Conservation (phyloP, 2,797 vertebrate species). For the Melanotaenia pygmaea region DNA sequence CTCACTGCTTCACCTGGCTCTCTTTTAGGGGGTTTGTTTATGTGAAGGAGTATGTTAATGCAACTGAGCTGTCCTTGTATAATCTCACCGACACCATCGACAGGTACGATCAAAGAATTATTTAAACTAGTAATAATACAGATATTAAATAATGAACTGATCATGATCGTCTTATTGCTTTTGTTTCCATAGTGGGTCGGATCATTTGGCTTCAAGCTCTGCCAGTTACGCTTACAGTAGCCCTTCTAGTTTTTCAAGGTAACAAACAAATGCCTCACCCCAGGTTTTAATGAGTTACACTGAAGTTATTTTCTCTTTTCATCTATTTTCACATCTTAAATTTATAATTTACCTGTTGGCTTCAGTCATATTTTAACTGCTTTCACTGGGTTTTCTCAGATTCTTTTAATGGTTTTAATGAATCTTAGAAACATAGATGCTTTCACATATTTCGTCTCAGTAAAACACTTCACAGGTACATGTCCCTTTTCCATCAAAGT, state of each 20-base stretch:
- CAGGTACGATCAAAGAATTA: constrained; percentile 48
- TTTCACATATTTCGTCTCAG: not conserved
- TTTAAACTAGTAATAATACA: constrained; percentile 6
- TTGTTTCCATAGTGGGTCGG: constrained; percentile 49
- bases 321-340: constrained; percentile 1
- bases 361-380: constrained; percentile 9
- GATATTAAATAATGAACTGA: not conserved
- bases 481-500: not conserved
- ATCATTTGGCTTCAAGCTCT: constrained; percentile 70
- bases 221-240: constrained; percentile 75
- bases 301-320: not conserved
- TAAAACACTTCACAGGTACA: not conserved
- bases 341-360: not conserved
- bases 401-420: not conserved
- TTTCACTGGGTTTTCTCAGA: not conserved
- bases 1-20: not conserved
- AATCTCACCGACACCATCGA: constrained; percentile 46
- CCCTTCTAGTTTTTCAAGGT: constrained; percentile 76
- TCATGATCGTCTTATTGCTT: not conserved
- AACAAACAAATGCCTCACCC: constrained; percentile 30
- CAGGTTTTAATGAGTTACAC: not conserved
- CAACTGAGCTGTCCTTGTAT: constrained; percentile 66
- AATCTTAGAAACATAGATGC: not conserved
- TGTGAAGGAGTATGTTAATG: constrained; percentile 88
- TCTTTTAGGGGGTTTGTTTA: constrained; percentile 80